Conservation (phyloP, 2,113 vertebrate genomes). For the Engraulis encrasicolus region DNA sequence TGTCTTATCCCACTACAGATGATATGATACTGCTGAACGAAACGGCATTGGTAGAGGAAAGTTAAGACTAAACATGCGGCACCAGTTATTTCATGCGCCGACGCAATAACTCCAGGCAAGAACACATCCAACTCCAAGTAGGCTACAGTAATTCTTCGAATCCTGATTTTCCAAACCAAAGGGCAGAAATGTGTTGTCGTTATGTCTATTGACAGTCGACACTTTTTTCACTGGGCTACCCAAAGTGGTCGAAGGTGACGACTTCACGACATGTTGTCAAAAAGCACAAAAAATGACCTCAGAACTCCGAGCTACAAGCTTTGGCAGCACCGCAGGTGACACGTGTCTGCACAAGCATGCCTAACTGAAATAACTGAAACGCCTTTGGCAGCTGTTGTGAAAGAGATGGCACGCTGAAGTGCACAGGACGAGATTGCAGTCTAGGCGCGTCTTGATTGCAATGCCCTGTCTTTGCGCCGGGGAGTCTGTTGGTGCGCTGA, state of each 20-base stretch:
- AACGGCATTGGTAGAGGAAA: not conserved
- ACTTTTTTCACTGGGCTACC: slow-evolving; percentile 4
- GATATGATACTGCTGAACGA: not conserved
- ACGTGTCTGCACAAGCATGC: not conserved
- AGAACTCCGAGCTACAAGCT: not conserved
- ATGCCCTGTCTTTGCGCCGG: slow-evolving; percentile 15
- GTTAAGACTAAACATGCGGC: not conserved
- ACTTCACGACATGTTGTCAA: slow-evolving; percentile 2
- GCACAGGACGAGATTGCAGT: not conserved
- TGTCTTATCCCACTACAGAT: not conserved
- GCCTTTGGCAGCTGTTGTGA: not conserved
- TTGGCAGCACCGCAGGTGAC: not conserved
- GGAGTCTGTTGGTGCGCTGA: not conserved
- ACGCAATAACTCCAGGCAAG: not conserved
- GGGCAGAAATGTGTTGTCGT: not conserved
- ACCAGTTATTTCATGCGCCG: too few species aligned
- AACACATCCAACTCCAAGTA: not conserved
- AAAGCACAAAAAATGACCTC: not conserved
- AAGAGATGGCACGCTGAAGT: not conserved
- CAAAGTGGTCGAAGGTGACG: not conserved
- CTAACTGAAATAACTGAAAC: not conserved
- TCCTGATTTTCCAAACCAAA: not conserved
- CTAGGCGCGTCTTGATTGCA: slow-evolving; percentile 14
- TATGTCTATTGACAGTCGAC: not conserved
- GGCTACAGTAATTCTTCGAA: not conserved